Evolutionary conservation across 2,113 vertebrate species (phyloP).

Genomic region (Bubo bubo): DNA sequence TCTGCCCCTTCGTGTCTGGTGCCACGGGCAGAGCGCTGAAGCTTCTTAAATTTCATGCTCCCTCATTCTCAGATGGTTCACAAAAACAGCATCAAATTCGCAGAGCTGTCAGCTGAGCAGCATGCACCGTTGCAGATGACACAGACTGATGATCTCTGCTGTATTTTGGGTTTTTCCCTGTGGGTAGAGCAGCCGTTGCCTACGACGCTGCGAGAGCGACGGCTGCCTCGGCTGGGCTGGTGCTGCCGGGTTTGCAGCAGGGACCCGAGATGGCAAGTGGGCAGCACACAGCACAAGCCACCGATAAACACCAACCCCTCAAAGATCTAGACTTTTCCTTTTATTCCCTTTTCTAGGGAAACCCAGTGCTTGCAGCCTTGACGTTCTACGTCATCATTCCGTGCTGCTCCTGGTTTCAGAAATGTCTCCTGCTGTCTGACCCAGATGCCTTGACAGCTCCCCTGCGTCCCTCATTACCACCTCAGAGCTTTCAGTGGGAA

Average conservation of each 20-base stretch:
- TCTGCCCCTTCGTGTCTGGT: not conserved
- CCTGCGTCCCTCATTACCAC: fast-evolving
- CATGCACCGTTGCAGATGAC: not conserved
- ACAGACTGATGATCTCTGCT: not conserved
- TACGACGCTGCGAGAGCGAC: fast-evolving
- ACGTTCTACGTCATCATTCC: not conserved
- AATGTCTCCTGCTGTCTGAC: not conserved
- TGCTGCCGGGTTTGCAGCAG: not conserved
- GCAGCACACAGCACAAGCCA: not conserved
- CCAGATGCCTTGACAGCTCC: not conserved
- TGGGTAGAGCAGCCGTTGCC: not conserved
- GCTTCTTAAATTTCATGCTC: not conserved
- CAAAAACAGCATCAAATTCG: not conserved
- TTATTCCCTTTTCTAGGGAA: not conserved
- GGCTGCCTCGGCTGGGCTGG: not conserved
- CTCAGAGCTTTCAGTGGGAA: not conserved
- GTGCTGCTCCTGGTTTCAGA: not conserved
- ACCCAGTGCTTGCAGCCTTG: fast-evolving
- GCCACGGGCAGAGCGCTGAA: not conserved
- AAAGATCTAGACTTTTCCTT: not conserved
- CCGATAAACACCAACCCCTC: not conserved
- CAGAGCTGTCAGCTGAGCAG: not conserved
- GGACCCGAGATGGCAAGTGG: not conserved
- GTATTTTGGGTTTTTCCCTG: not conserved
- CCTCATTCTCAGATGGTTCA: not conserved